These are phyloP conservation scores for Toxotes jaculatrix DNA, from an alignment of 2,113 vertebrate genomes.

Conservation along the genomic window DNA sequence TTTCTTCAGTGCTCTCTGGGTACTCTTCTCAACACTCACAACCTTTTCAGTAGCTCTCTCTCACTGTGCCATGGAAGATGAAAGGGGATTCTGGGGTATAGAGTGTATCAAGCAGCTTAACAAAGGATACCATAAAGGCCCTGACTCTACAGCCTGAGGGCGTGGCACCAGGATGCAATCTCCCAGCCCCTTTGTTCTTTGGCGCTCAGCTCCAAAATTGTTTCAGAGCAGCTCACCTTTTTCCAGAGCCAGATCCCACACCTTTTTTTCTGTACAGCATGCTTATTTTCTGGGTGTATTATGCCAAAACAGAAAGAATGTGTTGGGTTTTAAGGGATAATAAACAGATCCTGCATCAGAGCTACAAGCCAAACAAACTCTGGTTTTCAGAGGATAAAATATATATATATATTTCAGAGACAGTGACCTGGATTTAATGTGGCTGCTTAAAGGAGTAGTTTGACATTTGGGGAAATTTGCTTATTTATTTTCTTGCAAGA, in stretches of 20 bases:
- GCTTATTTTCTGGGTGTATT: conserved; percentile 18
- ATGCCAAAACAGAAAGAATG: conserved; percentile 14
- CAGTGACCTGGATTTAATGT: not conserved
- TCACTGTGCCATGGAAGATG: conserved; percentile 66
- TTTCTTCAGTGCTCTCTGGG: conserved; percentile 36
- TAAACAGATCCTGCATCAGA: conserved; percentile 40
- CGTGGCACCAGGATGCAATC: conserved; percentile 68
- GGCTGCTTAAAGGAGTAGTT: not conserved
- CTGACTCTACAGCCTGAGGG: conserved; percentile 69
- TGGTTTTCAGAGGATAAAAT: not conserved
- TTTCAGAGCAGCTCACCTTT: conserved; percentile 57
- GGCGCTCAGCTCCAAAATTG: conserved; percentile 47
- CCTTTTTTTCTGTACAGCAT: conserved; percentile 1
- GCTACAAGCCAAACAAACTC: conserved; percentile 3
- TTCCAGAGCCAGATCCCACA: conserved; percentile 43
- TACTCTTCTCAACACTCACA: conserved; percentile 42
- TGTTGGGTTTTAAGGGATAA: conserved; percentile 12
- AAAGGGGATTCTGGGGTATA: conserved; percentile 63
- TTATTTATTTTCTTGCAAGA: not conserved
- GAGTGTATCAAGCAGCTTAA: conserved; percentile 67
- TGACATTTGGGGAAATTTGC: not conserved
- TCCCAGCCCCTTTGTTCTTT: conserved; percentile 67
- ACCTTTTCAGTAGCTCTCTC: conserved; percentile 46
- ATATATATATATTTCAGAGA: conserved; percentile 2
- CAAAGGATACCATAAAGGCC: conserved; percentile 65